Evolutionary conservation across 2,797 vertebrate species (phyloP).

Genomic region (Hydrolagus colliei): DNA sequence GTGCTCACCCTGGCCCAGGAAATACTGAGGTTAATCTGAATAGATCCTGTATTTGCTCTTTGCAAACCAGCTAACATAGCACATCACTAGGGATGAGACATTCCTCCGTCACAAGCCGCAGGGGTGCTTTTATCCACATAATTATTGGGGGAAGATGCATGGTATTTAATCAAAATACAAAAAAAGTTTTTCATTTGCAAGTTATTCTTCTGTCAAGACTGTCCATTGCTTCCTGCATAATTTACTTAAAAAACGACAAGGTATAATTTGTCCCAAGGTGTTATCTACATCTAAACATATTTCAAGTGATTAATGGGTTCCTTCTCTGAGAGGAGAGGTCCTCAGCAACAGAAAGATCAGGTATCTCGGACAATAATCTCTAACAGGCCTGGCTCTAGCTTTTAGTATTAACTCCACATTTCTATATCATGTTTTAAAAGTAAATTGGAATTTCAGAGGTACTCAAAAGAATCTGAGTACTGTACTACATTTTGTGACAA

Average conservation of each 20-base stretch:
- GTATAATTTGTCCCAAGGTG: neutral
- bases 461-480: neutral
- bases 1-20: neutral
- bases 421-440: neutral
- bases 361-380: neutral
- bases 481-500: too few relatives aligned
- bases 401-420: neutral
- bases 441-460: neutral
- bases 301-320: neutral
- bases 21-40: neutral
- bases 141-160: too few relatives aligned
- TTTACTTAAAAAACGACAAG: neutral
- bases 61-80: neutral
- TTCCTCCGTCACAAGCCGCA: neutral
- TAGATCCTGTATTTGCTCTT: neutral
- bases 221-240: neutral
- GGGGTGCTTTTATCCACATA: too few relatives aligned
- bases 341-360: neutral
- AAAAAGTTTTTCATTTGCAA: neutral
- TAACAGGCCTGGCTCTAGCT: neutral
- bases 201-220: neutral
- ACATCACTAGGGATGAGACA: neutral
- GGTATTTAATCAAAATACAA: neutral
- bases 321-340: neutral
- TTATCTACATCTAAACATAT: neutral